These are phyloP conservation scores for Drosophila ercepeae DNA, from an alignment of 1,140 invertebrate species.

Conservation along the genomic window DNA sequence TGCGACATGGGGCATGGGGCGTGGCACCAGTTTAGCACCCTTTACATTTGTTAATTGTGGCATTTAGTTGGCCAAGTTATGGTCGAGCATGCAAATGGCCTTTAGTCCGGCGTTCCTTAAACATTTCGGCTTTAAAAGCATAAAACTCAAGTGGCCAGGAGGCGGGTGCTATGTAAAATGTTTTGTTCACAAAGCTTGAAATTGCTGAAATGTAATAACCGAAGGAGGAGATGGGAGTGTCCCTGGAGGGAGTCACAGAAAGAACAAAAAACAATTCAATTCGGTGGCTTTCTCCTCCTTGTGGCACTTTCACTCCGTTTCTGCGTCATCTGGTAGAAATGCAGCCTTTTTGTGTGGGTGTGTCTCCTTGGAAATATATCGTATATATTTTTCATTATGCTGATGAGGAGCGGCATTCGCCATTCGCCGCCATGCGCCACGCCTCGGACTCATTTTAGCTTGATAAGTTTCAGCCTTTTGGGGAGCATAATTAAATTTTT, in stretches of 20 bases:
- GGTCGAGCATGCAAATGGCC: conserved; percentile 14
- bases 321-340: conserved; percentile 31
- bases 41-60: conserved; percentile 45
- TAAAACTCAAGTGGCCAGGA: conserved; percentile 34
- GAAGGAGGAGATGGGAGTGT: conserved; percentile 18
- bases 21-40: conserved; percentile 37
- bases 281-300: conserved; percentile 13
- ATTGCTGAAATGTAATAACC: conserved; percentile 33
- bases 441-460: conserved; percentile 20
- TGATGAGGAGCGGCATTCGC: conserved; percentile 35
- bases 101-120: background rate
- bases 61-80: conserved; percentile 42
- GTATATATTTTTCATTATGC: conserved; percentile 63
- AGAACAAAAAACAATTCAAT: conserved; percentile 58
- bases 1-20: too few relatives aligned
- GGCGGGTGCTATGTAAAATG: conserved; percentile 44
- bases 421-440: conserved; percentile 7
- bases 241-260: conserved; percentile 3
- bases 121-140: background rate
- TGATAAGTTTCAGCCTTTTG: conserved; percentile 19
- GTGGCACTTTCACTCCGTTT: conserved; percentile 1
- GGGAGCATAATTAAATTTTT: conserved; percentile 15
- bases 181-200: conserved; percentile 47
- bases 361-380: conserved; percentile 8
- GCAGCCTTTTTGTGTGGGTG: conserved; percentile 32